Conservation (phyloP, 1,140 invertebrate genomes). For the Apis mellifera region DNA sequence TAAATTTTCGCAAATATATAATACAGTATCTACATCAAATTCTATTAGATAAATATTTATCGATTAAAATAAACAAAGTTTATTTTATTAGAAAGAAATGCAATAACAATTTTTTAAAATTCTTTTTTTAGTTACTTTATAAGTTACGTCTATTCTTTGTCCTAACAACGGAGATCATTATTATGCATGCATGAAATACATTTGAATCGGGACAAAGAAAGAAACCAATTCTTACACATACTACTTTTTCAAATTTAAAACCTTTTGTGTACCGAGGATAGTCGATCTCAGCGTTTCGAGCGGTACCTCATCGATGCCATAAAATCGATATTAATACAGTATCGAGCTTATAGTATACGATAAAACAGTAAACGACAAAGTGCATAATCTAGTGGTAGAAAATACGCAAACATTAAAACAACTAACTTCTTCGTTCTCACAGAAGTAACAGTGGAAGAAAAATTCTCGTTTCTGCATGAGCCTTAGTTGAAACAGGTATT, state of each 20-base stretch:
- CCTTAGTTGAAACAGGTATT: neutral
- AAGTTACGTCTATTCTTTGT: slow-evolving; percentile 21
- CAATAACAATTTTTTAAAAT: neutral
- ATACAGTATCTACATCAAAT: neutral
- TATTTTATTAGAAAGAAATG: neutral
- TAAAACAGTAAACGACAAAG: slow-evolving; percentile 21
- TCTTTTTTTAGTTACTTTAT: too few species aligned
- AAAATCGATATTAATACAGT: slow-evolving; percentile 52
- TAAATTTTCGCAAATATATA: neutral
- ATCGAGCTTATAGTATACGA: slow-evolving; percentile 32
- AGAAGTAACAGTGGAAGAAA: slow-evolving; percentile 3
- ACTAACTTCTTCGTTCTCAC: neutral
- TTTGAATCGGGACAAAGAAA: slow-evolving; percentile 18
- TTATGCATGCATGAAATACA: slow-evolving; percentile 44
- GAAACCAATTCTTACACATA: slow-evolving; percentile 24
- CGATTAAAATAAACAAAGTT: neutral
- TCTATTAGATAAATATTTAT: neutral
- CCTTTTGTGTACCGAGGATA: slow-evolving; percentile 1
- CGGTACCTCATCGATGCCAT: slow-evolving; percentile 52
- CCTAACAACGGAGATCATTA: slow-evolving; percentile 24
- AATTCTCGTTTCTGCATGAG: neutral
- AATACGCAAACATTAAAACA: slow-evolving; percentile 17
- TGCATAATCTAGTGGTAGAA: slow-evolving; percentile 22
- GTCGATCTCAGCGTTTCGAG: neutral
- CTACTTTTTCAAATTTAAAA: slow-evolving; percentile 35